Base-by-base conservation (phyloP, 2,113 vertebrate genomes). In the Heterochromis multidens region DNA sequence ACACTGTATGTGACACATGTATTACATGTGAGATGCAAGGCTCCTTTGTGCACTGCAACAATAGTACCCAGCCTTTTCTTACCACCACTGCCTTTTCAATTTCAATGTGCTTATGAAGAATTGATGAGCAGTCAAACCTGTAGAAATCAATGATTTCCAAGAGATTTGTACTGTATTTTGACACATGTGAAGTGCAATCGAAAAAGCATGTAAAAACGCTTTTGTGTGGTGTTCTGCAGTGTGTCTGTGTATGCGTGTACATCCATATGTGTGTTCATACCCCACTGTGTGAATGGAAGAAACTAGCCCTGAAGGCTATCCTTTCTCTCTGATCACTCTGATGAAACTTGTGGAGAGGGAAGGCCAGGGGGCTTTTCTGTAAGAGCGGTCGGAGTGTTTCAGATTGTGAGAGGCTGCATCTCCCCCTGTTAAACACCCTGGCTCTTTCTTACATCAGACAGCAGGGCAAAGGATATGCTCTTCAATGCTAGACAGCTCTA, bases 321-420 rank as follows among this genome's bases (percentile, higher is more conserved):
- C 91, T 91, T 92, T 94, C 33, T 35, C 91, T 93, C 92, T 94
- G 93, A 94, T 95, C 93, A 91, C 89, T 87, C 90, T 94, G 91
- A 95, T 93, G 95, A 94, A 94, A 93, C 91, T 87, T 79, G 92
- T 88, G 91, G 91, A 92, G 93, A 92, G 94, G 93, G 91, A 86
- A 89, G 91, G 88, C 93, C 94, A 93, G 93, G 90, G 93, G 94
- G 93, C 91, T 94, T 94, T 95, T 93, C 90, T 91, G 80, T 91
- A 82, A 89, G 89, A 93, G 88, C 82, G 86, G 91, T 92, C 88
- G 25, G 86, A 91, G 87, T 85, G 84, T 88, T 92, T 92, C 80
- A 86, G 89, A 93, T 84, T 86, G 91, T 89, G 84, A 90, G 90
- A 89, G 84, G 87, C 83, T 91, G 87, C 85, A 80, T 92, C 81